Evolutionary conservation across 2,113 vertebrate species (phyloP), one percentile per base, ranked within the genome.

Genomic region (Oxyura jamaicensis): DNA sequence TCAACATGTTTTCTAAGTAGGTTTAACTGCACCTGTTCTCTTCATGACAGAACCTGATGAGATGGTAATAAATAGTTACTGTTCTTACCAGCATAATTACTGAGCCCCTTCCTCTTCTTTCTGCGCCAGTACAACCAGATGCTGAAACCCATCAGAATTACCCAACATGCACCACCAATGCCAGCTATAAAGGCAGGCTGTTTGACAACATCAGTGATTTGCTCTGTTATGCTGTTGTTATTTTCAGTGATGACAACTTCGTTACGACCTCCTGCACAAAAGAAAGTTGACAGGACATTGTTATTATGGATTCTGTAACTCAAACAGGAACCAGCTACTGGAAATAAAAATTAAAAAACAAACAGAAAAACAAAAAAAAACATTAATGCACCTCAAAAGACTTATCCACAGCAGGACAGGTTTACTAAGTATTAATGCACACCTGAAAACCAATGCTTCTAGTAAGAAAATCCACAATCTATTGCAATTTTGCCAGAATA

Each of bases 61-160:
- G 86, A 93, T 62, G n/a, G 91, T 41, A 89, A 53, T 23, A 83
- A 95, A 91, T 6, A 82, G 39, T 71, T 53, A 53, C n/a, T 91
- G 56, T 59, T 95, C 98, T 99, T 98, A 99, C 99, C 99, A 96
- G 99, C 99, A 9, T 99, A 99, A 98, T 99, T 99, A 98, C 99
- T 99, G 91, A 99, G 99, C 19, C 99, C 99, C 98, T 99, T 99
- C 96, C 99, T 99, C 98, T 99, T 99, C 99, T 99, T 99, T 94
- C 99, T 99, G 95, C 99, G 96, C 99, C 99, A 99, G 96, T 99
- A 99, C 2, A 99, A 98, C 99, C 99, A 99, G 98, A 99, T 99
- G 98, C 99, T 99, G 98, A 99, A 99, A 73, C 99, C 99, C 99
- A 99, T 99, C 93, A 99, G 98, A 96, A 99, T 99, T 96, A 99